Conservation (phyloP, 2,888 invertebrate genomes). For the Furcula furcula region DNA sequence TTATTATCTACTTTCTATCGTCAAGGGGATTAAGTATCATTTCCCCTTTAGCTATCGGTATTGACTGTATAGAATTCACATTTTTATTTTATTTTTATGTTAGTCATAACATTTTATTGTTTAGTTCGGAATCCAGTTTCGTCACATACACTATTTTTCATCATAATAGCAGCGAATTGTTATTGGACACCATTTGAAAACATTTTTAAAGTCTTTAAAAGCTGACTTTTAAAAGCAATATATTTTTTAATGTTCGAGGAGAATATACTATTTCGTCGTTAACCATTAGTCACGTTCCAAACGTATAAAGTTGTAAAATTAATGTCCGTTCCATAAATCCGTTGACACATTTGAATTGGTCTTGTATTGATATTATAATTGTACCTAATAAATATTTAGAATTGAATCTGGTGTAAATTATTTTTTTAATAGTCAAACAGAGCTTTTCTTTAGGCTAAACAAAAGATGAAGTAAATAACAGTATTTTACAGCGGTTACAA, state of each 20-base stretch:
- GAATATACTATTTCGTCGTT: background rate
- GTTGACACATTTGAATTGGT: conserved; percentile 17
- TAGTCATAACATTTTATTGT: conserved; percentile 3
- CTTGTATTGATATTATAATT: conserved; percentile 17
- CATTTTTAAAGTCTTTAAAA: conserved; percentile 7
- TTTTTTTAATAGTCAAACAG: background rate
- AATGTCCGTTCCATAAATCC: conserved; percentile 19
- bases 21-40: background rate
- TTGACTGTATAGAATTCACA: background rate
- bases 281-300: conserved; percentile 3
- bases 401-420: background rate
- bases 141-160: background rate
- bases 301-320: conserved; percentile 19
- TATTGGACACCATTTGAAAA: conserved; percentile 2
- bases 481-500: conserved; percentile 11
- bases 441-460: conserved; percentile 4
- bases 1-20: conserved; percentile 2
- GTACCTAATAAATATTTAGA: conserved; percentile 15
- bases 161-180: background rate
- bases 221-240: conserved; percentile 6
- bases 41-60: conserved; percentile 1
- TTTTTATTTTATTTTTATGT: conserved; percentile 1
- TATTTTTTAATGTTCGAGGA: conserved; percentile 3
- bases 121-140: conserved; percentile 2
- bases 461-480: conserved; percentile 12